A percentile compares a stretch with the other conserved stretches of the same genome.
phyloP scores from a whole-genome alignment of 2,113 vertebrate genomes.

The Petromus typicus region DNA sequence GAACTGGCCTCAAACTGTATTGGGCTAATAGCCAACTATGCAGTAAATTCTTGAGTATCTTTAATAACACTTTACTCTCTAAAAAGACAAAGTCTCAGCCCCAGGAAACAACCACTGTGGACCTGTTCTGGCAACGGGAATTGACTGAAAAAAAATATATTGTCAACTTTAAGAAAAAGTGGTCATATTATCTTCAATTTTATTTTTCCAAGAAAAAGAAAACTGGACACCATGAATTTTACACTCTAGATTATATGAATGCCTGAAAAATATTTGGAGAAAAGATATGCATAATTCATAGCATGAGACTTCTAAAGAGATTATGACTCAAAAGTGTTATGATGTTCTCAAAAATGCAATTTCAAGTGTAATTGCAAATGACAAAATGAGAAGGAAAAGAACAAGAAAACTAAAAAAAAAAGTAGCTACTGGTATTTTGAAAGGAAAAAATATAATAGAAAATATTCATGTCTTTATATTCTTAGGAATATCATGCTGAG shows the following conservation, averaged over 20 bases:
- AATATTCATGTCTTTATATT: background rate
- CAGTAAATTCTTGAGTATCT: background rate
- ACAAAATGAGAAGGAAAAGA: constrained; percentile 60
- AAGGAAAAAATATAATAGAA: too few relatives aligned
- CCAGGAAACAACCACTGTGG: constrained; percentile 16
- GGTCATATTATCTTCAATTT: background rate
- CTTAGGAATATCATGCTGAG: background rate
- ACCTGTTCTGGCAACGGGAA: background rate
- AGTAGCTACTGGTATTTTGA: constrained; percentile 33
- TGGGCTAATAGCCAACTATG: background rate
- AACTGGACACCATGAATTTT: constrained; percentile 44
- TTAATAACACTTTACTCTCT: constrained; percentile 37
- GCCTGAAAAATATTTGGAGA: constrained; percentile 71
- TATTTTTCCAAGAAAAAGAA: constrained; percentile 31
- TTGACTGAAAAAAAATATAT: background rate
- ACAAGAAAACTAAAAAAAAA: constrained; percentile 44
- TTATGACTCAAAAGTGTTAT: constrained; percentile 79
- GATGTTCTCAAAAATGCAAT: constrained; percentile 74
- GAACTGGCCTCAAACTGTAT: background rate
- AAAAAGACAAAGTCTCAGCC: background rate
- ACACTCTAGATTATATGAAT: constrained; percentile 16
- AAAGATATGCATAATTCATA: constrained; percentile 80
- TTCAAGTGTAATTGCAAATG: constrained; percentile 73
- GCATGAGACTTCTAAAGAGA: constrained; percentile 72
- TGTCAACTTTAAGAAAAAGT: constrained; percentile 33